Evolutionary conservation across 2,113 vertebrate species (phyloP), one percentile per base, ranked within the genome.

Genomic region (Paratilapia polleni): DNA sequence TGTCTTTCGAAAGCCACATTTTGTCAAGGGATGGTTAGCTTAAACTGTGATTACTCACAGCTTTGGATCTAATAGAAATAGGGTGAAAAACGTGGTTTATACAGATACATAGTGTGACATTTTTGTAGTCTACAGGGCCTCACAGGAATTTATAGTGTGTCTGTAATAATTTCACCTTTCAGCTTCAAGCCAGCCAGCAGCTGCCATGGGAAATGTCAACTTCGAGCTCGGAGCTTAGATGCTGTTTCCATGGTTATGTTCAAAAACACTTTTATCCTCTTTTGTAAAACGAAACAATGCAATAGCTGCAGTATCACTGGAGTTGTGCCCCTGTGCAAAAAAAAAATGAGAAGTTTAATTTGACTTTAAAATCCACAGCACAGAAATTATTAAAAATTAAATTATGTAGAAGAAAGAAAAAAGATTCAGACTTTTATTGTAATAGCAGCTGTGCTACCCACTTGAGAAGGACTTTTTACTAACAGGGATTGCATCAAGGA

Each of bases 101-200:
- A 49, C 28, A 8, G 28, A 54, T 52, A 62, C 31, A 78, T n/a
- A 24, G 8, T 12, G 20, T 78, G 28, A 54, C 60, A n/a, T 78
- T 54, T n/a, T 63, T 63, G 13, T 10, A 78, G 43, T 63, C 77
- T 31, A 49, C 54, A 63, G 60, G 60, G 60, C 60, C 31, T 24
- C 60, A 36, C 14, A 54, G 77, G 31, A 76, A 57, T 54, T 6
- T 62, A n/a, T 52, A 63, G 60, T 2, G 8, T 52, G 43, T 56
- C 31, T 77, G 26, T 28, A 19, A 43, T 49, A 62, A 81, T 31
- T 83, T 77, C 56, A 26, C 20, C 70, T 70, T 75, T 76, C 14
- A 68, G 54, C 36, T 66, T 66, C 41, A 38, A 77, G 20, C 49
- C 77, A 58, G 57, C 43, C 24, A 80, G 47, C 56, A 28, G 17